These are phyloP conservation scores for Riparia riparia DNA, from an alignment of 2,113 vertebrate genomes.

Conservation along the genomic window DNA sequence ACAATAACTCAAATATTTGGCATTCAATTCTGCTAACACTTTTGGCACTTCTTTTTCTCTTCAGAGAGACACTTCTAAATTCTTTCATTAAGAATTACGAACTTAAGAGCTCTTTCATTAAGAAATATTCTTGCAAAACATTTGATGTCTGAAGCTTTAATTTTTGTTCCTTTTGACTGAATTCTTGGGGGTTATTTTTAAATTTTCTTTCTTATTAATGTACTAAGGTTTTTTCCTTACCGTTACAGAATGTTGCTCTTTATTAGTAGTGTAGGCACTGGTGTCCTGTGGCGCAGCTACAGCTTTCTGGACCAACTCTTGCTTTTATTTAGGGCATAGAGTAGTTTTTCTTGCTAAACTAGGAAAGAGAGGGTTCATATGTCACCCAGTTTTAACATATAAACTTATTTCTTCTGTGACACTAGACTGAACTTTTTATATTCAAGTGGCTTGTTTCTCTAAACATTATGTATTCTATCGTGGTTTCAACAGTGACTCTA, in stretches of 20 bases:
- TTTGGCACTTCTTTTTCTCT: background rate
- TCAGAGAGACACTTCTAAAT: background rate
- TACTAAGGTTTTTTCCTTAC: background rate
- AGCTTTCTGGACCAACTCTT: background rate
- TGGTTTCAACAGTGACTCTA: background rate
- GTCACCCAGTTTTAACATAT: background rate
- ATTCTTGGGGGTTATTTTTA: background rate
- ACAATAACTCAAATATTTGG: slow-evolving; percentile 3
- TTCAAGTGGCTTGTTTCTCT: background rate
- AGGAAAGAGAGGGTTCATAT: background rate
- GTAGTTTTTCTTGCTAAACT: background rate
- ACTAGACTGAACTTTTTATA: background rate
- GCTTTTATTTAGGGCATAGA: background rate
- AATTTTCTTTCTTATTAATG: background rate
- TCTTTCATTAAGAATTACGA: background rate
- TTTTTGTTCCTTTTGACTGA: background rate
- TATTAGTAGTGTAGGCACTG: background rate
- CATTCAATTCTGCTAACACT: background rate
- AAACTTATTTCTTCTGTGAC: background rate
- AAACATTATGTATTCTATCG: background rate
- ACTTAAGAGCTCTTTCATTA: background rate
- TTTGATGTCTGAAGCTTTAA: background rate
- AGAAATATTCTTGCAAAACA: background rate
- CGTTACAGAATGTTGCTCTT: background rate
- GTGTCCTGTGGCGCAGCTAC: background rate